Conservation (phyloP, 30 jellyfish, hydroid and myxozoan species). For the Aurelia coerulea region DNA sequence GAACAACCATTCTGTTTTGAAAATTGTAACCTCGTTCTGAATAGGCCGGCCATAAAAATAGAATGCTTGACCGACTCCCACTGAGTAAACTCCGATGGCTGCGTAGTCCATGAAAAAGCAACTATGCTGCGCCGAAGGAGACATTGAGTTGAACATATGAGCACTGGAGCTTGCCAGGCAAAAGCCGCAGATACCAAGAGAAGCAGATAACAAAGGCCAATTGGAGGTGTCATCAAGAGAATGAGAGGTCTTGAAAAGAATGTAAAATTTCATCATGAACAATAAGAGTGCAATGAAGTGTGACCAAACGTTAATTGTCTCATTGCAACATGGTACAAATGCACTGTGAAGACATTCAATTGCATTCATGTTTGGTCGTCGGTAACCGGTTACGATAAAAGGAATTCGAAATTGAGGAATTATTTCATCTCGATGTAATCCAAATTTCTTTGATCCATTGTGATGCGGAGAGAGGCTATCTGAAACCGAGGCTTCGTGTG, state of each 20-base stretch:
- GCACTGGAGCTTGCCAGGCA: constrained; percentile 91
- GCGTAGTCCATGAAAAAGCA: constrained; percentile 97
- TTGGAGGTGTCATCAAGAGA: constrained; percentile 38
- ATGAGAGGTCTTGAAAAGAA: constrained; percentile 38
- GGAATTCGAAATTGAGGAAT: constrained; percentile 84
- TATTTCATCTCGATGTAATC: constrained; percentile 79
- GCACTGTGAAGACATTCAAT: constrained; percentile 85
- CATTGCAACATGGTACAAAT: constrained; percentile 78
- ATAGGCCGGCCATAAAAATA: constrained; percentile 83
- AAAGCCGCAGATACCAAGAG: constrained; percentile 87
- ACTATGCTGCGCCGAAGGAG: constrained; percentile 78
- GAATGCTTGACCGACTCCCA: constrained; percentile 93
- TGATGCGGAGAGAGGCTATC: neutral
- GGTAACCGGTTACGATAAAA: constrained; percentile 81
- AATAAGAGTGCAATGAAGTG: constrained; percentile 82
- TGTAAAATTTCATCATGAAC: constrained; percentile 50
- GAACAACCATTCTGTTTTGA: constrained; percentile 52
- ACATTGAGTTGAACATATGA: constrained; percentile 92
- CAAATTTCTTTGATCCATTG: constrained; percentile 41
- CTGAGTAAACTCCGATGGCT: constrained; percentile 89
- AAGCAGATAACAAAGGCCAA: constrained; percentile 85
- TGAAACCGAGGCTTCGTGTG: neutral
- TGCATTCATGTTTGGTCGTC: constrained; percentile 79
- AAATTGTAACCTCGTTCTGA: constrained; percentile 10
- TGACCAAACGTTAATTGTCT: constrained; percentile 86